phyloP scores from a whole-genome alignment of 2,113 vertebrate genomes.

The Pelmatolapia mariae region DNA sequence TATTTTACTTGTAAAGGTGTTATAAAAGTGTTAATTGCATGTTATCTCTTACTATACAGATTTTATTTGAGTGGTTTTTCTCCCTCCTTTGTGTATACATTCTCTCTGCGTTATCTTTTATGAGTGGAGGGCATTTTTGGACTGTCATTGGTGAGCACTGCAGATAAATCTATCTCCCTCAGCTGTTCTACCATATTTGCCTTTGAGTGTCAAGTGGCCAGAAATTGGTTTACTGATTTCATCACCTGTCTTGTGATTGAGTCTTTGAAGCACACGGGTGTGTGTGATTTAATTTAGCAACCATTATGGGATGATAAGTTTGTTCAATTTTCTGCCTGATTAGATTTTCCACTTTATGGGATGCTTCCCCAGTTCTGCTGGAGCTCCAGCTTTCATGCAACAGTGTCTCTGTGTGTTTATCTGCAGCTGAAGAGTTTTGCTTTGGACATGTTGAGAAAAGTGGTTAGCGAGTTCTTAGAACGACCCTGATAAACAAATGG shows the following conservation, averaged over 20 bases:
- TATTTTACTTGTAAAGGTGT: background rate
- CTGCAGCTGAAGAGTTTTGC: background rate
- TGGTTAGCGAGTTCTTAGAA: background rate
- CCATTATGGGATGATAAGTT: background rate
- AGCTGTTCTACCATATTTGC: background rate
- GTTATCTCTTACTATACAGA: background rate
- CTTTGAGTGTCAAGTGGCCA: background rate
- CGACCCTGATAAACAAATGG: background rate
- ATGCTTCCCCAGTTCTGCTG: background rate
- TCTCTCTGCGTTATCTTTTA: background rate
- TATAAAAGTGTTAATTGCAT: background rate
- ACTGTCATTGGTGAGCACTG: background rate
- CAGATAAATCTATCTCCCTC: background rate
- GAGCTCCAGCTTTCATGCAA: background rate
- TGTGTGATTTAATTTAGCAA: background rate
- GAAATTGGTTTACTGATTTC: background rate
- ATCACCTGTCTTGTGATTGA: background rate
- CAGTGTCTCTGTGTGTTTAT: background rate
- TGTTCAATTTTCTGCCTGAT: background rate
- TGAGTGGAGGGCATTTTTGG: background rate
- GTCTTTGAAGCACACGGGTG: background rate
- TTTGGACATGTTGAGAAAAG: background rate
- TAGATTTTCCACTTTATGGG: conserved; percentile 1
- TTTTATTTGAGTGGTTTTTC: background rate
- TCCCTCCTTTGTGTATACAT: background rate